Evolutionary conservation across 2,797 vertebrate genomes (phyloP).

Genomic region (Champsocephalus gunnari): DNA sequence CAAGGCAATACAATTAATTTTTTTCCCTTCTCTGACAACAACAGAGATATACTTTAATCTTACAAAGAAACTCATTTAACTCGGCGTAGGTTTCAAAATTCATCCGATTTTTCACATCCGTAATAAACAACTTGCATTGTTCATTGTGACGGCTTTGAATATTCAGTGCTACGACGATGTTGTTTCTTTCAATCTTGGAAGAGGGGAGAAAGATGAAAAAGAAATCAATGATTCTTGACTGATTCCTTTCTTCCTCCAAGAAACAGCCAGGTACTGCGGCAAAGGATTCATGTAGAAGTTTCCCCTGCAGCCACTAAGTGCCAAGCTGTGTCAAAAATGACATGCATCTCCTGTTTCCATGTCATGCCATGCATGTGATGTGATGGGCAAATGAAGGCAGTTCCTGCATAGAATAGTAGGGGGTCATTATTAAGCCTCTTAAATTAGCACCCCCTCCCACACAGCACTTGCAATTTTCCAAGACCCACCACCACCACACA

Average conservation of each 20-base stretch:
- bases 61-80: slow-evolving; percentile 35
- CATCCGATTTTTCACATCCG: slow-evolving; percentile 27
- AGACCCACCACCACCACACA: slow-evolving; percentile 53
- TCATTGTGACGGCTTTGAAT: slow-evolving; percentile 37
- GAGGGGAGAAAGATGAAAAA: slow-evolving; percentile 32
- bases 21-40: slow-evolving; percentile 5
- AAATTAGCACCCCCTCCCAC: slow-evolving; percentile 76
- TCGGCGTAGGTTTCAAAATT: slow-evolving; percentile 16
- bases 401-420: slow-evolving; percentile 80
- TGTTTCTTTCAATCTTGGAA: slow-evolving; percentile 47
- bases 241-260: slow-evolving; percentile 41
- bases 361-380: slow-evolving; percentile 85
- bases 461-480: slow-evolving; percentile 66
- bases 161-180: slow-evolving; percentile 9
- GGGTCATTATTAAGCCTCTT: slow-evolving; percentile 85
- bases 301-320: slow-evolving; percentile 80
- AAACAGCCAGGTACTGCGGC: slow-evolving; percentile 65
- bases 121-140: slow-evolving; percentile 32
- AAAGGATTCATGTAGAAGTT: slow-evolving; percentile 61
- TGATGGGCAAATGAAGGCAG: slow-evolving; percentile 83
- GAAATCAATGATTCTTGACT: slow-evolving; percentile 28
- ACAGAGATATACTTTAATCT: slow-evolving; percentile 24
- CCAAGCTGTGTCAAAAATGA: slow-evolving; percentile 82
- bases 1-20: slow-evolving; percentile 18
- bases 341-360: slow-evolving; percentile 79